Conservation (phyloP, 2,797 vertebrate genomes). For the Aratinga solstitialis region DNA sequence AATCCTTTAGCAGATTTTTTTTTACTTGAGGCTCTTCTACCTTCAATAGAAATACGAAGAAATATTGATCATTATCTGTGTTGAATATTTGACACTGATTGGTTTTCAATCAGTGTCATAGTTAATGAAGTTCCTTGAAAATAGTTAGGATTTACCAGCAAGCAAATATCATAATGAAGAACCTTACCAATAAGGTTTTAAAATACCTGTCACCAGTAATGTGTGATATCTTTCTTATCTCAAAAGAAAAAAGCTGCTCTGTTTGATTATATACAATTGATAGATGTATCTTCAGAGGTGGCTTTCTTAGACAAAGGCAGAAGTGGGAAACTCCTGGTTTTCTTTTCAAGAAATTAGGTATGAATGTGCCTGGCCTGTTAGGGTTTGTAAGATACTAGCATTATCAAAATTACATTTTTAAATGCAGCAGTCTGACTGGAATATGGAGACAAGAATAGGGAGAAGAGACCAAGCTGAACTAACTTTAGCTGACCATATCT, state of each 20-base stretch:
- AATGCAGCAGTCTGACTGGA: background rate
- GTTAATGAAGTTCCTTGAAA: background rate
- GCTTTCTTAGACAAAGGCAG: background rate
- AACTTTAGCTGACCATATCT: background rate
- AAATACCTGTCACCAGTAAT: background rate
- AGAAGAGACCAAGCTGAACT: background rate
- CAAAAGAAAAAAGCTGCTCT: background rate
- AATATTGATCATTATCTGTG: background rate
- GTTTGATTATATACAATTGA: background rate
- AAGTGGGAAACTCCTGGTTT: background rate
- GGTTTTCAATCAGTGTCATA: background rate
- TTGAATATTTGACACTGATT: background rate
- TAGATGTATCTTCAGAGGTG: background rate
- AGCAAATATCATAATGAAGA: background rate
- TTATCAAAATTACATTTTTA: background rate
- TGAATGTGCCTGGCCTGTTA: background rate
- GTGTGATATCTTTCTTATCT: background rate
- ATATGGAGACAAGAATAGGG: background rate
- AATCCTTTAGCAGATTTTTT: background rate
- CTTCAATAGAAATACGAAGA: background rate
- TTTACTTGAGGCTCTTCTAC: background rate
- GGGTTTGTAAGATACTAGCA: background rate
- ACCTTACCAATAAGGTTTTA: background rate
- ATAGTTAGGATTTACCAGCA: background rate
- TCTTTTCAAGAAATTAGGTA: background rate